Conservation (phyloP, 2,888 invertebrate species). For the Melanargia galathea region DNA sequence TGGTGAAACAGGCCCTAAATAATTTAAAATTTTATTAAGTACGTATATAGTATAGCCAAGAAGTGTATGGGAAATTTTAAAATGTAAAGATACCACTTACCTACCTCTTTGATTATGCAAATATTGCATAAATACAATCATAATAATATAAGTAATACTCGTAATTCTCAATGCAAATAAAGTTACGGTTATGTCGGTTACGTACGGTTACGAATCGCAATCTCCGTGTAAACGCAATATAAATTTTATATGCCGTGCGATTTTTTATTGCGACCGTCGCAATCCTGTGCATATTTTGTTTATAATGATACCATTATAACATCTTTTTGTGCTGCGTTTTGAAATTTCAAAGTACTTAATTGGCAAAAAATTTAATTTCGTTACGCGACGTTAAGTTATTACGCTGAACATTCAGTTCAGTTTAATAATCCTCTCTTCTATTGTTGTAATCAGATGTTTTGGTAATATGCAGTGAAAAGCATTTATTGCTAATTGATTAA, state of each 20-base stretch:
- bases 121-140: slow-evolving; percentile 3
- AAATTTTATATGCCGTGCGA: slow-evolving; percentile 2
- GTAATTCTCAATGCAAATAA: background rate
- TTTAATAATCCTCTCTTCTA: background rate
- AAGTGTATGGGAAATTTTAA: too few relatives aligned
- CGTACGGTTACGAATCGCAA: background rate
- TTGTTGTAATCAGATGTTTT: background rate
- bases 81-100: background rate
- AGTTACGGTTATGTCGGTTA: too few relatives aligned
- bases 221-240: slow-evolving; percentile 2
- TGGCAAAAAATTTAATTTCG: background rate
- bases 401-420: background rate
- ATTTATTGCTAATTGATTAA: too few relatives aligned
- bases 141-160: background rate
- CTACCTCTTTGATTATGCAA: background rate
- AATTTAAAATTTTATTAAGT: too few relatives aligned
- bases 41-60: too few relatives aligned
- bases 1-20: too few relatives aligned
- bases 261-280: background rate
- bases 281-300: slow-evolving; percentile 1
- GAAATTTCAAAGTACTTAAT: background rate
- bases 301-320: background rate
- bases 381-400: background rate
- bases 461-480: background rate
- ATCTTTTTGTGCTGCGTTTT: background rate